Evolutionary conservation across 2,797 vertebrate genomes (phyloP).

Genomic region (Petrocephalus schoutedeni): DNA sequence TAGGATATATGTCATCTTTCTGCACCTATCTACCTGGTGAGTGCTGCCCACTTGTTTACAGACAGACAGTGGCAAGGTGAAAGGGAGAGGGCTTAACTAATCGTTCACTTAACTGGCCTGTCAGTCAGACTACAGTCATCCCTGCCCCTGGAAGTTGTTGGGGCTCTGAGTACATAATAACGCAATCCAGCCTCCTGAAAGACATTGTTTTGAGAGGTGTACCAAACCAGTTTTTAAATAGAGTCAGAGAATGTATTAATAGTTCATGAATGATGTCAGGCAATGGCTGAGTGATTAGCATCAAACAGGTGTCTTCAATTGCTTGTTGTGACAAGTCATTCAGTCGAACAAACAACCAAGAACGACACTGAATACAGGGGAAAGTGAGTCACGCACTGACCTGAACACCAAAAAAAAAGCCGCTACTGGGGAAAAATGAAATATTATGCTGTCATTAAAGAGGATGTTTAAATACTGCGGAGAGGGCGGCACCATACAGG

Average conservation of each 20-base stretch:
- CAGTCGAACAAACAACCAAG: not conserved
- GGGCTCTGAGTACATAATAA: no score
- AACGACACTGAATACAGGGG: not conserved
- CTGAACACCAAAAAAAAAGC: not conserved
- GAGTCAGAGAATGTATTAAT: not conserved
- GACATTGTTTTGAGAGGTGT: not conserved
- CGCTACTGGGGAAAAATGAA: not conserved
- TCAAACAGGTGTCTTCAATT: not conserved
- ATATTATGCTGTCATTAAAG: not conserved
- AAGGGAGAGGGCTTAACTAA: not conserved
- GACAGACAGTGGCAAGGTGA: not conserved
- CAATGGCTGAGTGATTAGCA: not conserved
- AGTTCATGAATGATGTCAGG: not conserved
- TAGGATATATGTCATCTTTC: not conserved
- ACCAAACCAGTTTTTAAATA: not conserved
- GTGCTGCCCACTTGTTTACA: not conserved
- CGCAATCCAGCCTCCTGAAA: no score
- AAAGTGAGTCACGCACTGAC: not conserved
- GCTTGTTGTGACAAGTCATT: not conserved
- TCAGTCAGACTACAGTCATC: not conserved
- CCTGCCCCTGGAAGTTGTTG: not conserved
- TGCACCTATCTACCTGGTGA: not conserved
- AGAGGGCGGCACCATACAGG: fast-evolving
- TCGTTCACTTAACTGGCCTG: not conserved
- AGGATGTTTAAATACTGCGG: not conserved